Evolutionary conservation across 2,113 vertebrate genomes (phyloP), one percentile per base, ranked within the genome.

Genomic region (Pelusios castaneus): DNA sequence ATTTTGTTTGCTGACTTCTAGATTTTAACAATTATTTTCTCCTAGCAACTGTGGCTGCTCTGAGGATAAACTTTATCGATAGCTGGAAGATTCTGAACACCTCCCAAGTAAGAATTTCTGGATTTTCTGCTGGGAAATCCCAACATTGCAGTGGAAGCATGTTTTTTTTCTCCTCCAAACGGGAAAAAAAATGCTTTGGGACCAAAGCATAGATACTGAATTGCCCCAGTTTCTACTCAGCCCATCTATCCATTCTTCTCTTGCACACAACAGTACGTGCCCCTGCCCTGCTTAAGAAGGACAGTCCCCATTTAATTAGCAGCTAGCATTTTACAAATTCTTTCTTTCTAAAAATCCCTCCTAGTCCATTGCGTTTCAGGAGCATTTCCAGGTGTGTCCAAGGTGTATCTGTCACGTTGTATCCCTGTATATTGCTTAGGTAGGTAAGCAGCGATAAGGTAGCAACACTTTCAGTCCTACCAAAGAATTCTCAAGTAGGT

Each of bases 1-100:
- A 90, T 97, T 96, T 95, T 90, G 60, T 97, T 97, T 97, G 92
- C 93, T 89, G 94, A 80, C 60, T 96, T 97, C 58, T 25, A 97
- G 92, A 94, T 96, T 97, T 76, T 93, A 95, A 89, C 93, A 89
- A 91, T 93, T 97, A 92, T 94, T 92, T 97, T 97, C n/a, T 47
- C 85, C 84, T 96, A 93, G 97, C 93, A 95, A 56, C 92, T 78
- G 8, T 22, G 79, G 47, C 88, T 75, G 82, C 82, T 13, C 80
- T 79, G 89, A 94, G 89, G 92, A 73, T 5, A 87, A 93, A 89
- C 63, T 60, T 92, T 91, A 85, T 80, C 91, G 91, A 80, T 80
- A 77, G 56, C 88, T 90, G 89, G 82, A 89, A 80, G 73, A 80
- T 0, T 0, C 75, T 90, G 73, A 78, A 1, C 17, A 81, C 82